Conservation (phyloP, 2,888 invertebrate species). For the Bimastos eiseni region DNA sequence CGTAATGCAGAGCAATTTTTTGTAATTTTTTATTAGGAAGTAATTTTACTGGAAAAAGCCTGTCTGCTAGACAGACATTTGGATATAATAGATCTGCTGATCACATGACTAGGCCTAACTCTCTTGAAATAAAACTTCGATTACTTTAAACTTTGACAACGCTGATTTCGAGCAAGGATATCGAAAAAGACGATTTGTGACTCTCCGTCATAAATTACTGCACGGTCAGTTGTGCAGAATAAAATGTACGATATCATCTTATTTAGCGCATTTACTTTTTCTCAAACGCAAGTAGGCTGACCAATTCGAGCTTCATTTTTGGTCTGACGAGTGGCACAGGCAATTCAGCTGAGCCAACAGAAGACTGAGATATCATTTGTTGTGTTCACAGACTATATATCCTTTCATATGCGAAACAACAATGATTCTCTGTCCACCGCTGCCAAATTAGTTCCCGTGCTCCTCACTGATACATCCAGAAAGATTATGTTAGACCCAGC, state of each 20-base stretch:
- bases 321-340: neutral
- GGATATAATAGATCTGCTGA: too few relatives aligned
- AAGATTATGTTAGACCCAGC: neutral
- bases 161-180: neutral
- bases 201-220: neutral
- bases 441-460: neutral
- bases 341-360: neutral
- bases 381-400: constrained; percentile 23
- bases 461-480: neutral
- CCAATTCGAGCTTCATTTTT: neutral
- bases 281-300: neutral
- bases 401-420: neutral
- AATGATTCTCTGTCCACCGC: neutral
- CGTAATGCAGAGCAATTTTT: too few relatives aligned
- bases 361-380: neutral
- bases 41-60: too few relatives aligned
- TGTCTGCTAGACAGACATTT: too few relatives aligned
- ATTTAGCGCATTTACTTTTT: neutral
- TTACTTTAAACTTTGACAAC: neutral
- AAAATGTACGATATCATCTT: neutral
- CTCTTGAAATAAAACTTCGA: neutral
- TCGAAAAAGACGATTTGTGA: neutral
- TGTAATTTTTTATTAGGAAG: too few relatives aligned
- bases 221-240: neutral
- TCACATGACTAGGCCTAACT: too few relatives aligned